Evolutionary conservation across 2,888 invertebrate species (phyloP), one percentile per base, ranked within the genome.

Genomic region (Melanchra persicariae): DNA sequence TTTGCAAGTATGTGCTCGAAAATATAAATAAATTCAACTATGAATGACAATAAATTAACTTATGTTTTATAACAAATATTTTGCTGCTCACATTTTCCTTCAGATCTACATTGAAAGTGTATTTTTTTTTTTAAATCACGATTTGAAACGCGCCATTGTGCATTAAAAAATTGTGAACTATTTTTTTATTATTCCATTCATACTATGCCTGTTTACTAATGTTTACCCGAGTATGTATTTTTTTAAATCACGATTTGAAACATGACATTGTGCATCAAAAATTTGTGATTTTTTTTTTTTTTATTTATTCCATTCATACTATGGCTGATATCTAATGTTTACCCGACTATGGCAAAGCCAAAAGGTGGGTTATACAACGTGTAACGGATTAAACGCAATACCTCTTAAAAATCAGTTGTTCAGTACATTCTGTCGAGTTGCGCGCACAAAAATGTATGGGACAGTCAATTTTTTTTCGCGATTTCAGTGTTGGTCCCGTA

Each of bases 11-110:
- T 49, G 6, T 37, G 40, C 30, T 52, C 52, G 49, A 73, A 51
- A 67, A 75, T 58, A 67, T 67, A 55, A 54, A 60, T 70, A 70
- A 60, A 70, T 76, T 58, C 7, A 24, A 40, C 51, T 76, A 58
- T 47, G 7, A 26, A 51, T n/a, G 45, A 30, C n/a, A 52, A 52
- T 58, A 30, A 52, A 76, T 70, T 40, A 58, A 76, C 57, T 51
- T 30, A 58, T 34, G 22, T 51, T 66, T 49, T 51, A 55, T 34
- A 67, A 58, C 10, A 73, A 57, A n/a, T 67, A 67, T 30, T 52
- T 68, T 12, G 17, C 45, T 52, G 19, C 37, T 17, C 26, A 51
- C 17, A 24, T 45, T 51, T 49, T 61, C 2, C 4, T 45, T 55
- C 37, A 70, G 55, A 77, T 77, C 54, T 55, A 45, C 60, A 1